Conservation (phyloP, 2,888 invertebrate genomes). For the Apodemia zela region DNA sequence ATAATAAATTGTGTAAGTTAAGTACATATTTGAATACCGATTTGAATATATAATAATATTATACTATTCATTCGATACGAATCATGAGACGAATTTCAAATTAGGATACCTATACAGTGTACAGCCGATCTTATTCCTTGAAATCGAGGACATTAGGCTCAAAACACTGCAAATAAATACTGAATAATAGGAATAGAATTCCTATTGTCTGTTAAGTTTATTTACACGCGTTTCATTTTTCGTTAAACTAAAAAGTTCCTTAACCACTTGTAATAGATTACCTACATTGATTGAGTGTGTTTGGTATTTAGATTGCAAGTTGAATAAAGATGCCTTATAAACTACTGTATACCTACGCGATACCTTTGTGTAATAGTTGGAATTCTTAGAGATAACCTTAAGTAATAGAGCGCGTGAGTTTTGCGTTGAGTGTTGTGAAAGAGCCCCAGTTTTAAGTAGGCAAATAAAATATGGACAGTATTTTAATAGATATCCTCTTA, state of each 20-base stretch:
- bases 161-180: slow-evolving; percentile 22
- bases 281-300: slow-evolving; percentile 10
- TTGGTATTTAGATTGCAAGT: slow-evolving; percentile 28
- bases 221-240: slow-evolving; percentile 34
- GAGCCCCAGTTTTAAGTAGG: too few species aligned
- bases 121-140: slow-evolving; percentile 27
- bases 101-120: slow-evolving; percentile 22
- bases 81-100: slow-evolving; percentile 29
- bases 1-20: slow-evolving; percentile 2
- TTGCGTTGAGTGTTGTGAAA: not conserved
- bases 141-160: slow-evolving; percentile 21
- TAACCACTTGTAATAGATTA: slow-evolving; percentile 36
- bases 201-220: slow-evolving; percentile 56
- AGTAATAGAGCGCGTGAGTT: not conserved
- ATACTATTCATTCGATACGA: slow-evolving; percentile 26
- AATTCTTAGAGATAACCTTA: not conserved
- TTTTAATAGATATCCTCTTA: not conserved
- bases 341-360: slow-evolving; percentile 42
- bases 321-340: slow-evolving; percentile 57
- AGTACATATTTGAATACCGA: slow-evolving; percentile 3
- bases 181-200: slow-evolving; percentile 47
- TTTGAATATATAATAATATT: slow-evolving; percentile 22
- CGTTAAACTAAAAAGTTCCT: slow-evolving; percentile 40
- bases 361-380: slow-evolving; percentile 50
- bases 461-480: too few species aligned